Percentiles rank a stretch among this genome's conserved stretches.
Evolutionary conservation across 2,113 vertebrate genomes (phyloP).

Genomic region (Mesembrinibis cayennensis): DNA sequence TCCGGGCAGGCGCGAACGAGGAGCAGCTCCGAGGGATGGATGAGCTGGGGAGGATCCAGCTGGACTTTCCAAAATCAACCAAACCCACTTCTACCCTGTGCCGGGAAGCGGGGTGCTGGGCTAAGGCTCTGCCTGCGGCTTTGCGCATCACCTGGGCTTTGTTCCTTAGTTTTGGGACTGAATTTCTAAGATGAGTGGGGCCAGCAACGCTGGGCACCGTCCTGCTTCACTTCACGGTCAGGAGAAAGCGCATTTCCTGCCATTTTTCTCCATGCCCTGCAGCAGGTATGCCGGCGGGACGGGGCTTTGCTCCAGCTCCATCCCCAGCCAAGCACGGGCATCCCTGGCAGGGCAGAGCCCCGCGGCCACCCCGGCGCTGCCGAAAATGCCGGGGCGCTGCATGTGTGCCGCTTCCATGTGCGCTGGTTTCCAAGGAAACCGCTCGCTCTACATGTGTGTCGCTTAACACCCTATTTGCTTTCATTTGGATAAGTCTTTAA

Average conservation of each 20-base stretch:
- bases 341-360: neutral
- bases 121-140: neutral
- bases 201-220: neutral
- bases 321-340: neutral
- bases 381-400: neutral
- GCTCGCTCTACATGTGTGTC: constrained; percentile 68
- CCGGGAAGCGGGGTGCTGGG: accelerated
- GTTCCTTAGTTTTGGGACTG: neutral
- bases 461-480: constrained; percentile 68
- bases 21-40: neutral
- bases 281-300: accelerated
- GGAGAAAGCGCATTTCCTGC: accelerated
- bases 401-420: constrained; percentile 59
- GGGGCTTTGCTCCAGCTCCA: neutral
- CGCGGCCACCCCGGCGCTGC: accelerated
- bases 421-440: constrained; percentile 69
- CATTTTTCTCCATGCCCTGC: accelerated
- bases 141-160: neutral
- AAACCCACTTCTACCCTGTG: accelerated
- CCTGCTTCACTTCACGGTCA: accelerated
- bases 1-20: accelerated
- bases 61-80: neutral
- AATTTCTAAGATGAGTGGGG: neutral
- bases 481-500: constrained; percentile 67
- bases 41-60: neutral